Evolutionary conservation across 2,797 vertebrate species (phyloP), one percentile per base, ranked within the genome.

Genomic region (Danio jaintianensis): DNA sequence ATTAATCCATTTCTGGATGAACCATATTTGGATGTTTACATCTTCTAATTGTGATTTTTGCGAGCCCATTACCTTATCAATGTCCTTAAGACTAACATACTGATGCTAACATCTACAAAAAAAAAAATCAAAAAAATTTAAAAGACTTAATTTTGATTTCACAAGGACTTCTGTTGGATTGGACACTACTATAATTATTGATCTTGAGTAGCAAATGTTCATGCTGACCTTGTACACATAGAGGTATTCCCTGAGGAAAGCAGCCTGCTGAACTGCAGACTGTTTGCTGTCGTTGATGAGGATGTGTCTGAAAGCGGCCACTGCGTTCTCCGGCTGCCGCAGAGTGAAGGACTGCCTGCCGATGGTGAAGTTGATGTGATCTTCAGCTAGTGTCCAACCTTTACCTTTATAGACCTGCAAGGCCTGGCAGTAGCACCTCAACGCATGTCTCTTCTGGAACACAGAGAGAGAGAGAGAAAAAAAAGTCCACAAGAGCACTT

Each of bases 301-400:
- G 90, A 99, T 97, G 89, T 98, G 96, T 76, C 95, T 93, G 88
- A 99, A 99, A 66, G 97, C 98, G 12, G 92, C 93, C 5, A 97
- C 95, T 0, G 98, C 96, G 7, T 95, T 96, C 69, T 98, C 97
- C 16, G 95, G 90, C 79, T 98, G 97, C 15, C 90, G 89, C 50
- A 99, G 94, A 0, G 97, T 99, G 76, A 96, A 99, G 18, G 97
- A 99, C 89, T 99, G 98, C 1, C 97, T 96, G 0, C 97, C 98
- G 6, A 99, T 98, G 15, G 96, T 99, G 89, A 99, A 98, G 90
- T 99, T 99, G 86, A 99, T 99, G 78, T 99, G 98, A 89, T 99
- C 98, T 86, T 99, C 98, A 12, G 98, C 98, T 72, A 99, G 91
- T 79, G 96, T 96, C 98, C 98, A 99, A 82, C 96, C 96, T 83